Percentiles rank a stretch among this genome's conserved stretches.
Evolutionary conservation across 2,113 vertebrate genomes (phyloP).

Genomic region (Aplodontia rufa): DNA sequence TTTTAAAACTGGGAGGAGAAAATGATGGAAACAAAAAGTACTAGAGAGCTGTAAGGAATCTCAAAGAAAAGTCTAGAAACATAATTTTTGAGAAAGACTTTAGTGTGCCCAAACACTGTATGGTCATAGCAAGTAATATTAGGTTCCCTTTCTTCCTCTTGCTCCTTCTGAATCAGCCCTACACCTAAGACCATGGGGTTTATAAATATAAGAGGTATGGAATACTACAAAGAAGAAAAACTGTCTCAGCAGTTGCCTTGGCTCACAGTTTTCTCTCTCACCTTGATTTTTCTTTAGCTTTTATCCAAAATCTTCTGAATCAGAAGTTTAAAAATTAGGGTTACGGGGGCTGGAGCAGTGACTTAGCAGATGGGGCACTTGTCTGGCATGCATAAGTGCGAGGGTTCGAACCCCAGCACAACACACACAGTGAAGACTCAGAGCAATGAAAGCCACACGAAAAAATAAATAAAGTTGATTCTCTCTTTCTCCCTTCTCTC

Average conservation of each 20-base stretch:
- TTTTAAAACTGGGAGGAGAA: constrained; percentile 33
- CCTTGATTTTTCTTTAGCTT: constrained; percentile 48
- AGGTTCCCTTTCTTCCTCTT: not conserved
- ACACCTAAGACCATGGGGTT: not conserved
- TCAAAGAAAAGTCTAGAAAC: not conserved
- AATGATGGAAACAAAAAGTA: not conserved
- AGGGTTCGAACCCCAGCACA: too few relatives aligned
- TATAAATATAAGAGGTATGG: not conserved
- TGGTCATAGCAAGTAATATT: not conserved
- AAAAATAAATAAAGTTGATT: too few relatives aligned
- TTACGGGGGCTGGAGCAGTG: too few relatives aligned
- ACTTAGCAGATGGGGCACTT: too few relatives aligned
- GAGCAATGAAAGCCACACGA: too few relatives aligned
- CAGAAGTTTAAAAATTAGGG: constrained; percentile 16
- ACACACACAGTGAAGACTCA: too few relatives aligned
- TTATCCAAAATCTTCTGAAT: constrained; percentile 47
- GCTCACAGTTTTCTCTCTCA: constrained; percentile 52
- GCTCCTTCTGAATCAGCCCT: not conserved
- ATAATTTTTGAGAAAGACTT: not conserved
- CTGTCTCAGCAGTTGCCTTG: not conserved
- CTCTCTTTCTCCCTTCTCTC: too few relatives aligned
- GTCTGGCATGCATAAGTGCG: too few relatives aligned
- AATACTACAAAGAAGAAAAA: not conserved
- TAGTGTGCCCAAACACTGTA: not conserved
- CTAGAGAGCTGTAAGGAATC: not conserved